Evolutionary conservation across 2,888 invertebrate genomes (phyloP).

Genomic region (Mechanitis mazaeus): DNA sequence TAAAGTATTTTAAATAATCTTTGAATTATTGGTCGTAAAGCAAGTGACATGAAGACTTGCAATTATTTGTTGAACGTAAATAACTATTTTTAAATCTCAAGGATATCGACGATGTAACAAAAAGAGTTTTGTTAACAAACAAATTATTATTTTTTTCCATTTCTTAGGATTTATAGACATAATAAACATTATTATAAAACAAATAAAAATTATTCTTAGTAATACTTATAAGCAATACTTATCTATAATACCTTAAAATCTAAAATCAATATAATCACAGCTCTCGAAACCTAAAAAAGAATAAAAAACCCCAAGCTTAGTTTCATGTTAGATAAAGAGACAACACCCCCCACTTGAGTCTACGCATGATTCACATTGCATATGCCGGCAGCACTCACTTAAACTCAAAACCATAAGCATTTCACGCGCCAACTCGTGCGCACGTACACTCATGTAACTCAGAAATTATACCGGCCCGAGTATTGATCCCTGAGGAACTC

Average conservation of each 20-base stretch:
- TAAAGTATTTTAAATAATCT: too few relatives aligned
- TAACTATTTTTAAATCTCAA: too few relatives aligned
- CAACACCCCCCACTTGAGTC: constrained; percentile 32
- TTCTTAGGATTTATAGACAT: too few relatives aligned
- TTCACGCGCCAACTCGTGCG: constrained; percentile 48
- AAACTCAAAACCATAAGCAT: constrained; percentile 42
- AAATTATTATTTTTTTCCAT: too few relatives aligned
- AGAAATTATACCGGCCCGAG: constrained; percentile 28
- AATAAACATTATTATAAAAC: too few relatives aligned
- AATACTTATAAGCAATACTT: not conserved
- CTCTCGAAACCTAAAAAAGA: not conserved
- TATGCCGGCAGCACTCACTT: constrained; percentile 26
- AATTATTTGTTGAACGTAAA: too few relatives aligned
- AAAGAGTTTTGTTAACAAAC: too few relatives aligned
- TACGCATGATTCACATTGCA: constrained; percentile 36
- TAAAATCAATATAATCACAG: constrained; percentile 2
- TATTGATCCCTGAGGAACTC: constrained; percentile 36
- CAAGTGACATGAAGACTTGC: too few relatives aligned
- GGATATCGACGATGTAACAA: too few relatives aligned
- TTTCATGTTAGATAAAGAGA: constrained; percentile 28
- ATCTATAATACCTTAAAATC: not conserved
- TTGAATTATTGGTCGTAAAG: too few relatives aligned
- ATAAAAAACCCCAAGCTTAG: not conserved
- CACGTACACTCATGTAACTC: constrained; percentile 38
- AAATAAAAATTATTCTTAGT: too few relatives aligned